These are phyloP conservation scores for Trimorus sp. DNA, from an alignment of 2,888 invertebrate species.

Conservation along the genomic window DNA sequence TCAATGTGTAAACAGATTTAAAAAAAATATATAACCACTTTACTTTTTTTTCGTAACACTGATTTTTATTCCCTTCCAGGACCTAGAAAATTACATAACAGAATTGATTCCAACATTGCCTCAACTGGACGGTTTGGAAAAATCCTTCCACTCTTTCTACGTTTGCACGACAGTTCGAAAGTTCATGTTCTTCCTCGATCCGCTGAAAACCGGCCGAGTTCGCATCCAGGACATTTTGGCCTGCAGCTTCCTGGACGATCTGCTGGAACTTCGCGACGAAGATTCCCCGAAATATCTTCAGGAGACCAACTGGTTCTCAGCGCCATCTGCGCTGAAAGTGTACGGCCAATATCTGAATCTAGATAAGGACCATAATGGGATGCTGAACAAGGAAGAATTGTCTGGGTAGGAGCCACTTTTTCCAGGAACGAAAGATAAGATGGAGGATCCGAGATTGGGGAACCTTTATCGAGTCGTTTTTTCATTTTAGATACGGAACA, in stretches of 20 bases:
- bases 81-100: constrained; percentile 96
- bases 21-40: too few species aligned
- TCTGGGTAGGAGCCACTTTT: constrained; percentile 84
- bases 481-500: constrained; percentile 88
- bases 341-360: constrained; percentile 97
- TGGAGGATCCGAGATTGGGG: too few species aligned
- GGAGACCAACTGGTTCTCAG: constrained; percentile 96
- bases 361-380: constrained; percentile 97
- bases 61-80: too few species aligned
- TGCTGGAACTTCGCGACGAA: constrained; percentile 93
- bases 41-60: too few species aligned
- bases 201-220: constrained; percentile 92
- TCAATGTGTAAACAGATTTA: too few species aligned
- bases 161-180: constrained; percentile 97
- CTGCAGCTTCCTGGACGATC: constrained; percentile 95
- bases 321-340: constrained; percentile 92
- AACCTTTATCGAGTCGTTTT: constrained; percentile 9
- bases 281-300: constrained; percentile 91
- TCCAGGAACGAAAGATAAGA: too few species aligned
- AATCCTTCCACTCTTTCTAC: constrained; percentile 97
- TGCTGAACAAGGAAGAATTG: constrained; percentile 95
- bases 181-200: constrained; percentile 97
- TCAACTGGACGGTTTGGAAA: constrained; percentile 94
- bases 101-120: constrained; percentile 96
- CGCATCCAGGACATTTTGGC: constrained; percentile 95